Evolutionary conservation across 1,140 invertebrate genomes (phyloP), one percentile per base, ranked within the genome.

Genomic region (Schlechtendalia chinensis): DNA sequence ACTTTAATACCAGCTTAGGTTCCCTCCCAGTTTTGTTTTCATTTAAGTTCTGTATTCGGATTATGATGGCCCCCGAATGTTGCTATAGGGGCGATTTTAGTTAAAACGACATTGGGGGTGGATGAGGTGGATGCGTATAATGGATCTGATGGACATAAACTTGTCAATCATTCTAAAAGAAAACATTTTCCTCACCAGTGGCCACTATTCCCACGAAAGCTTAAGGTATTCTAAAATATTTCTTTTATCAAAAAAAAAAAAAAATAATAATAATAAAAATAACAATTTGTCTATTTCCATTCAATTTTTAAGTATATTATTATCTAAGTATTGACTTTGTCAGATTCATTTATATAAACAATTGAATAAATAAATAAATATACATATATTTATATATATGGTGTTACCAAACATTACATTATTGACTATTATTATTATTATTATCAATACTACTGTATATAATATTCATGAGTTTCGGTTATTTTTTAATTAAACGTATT

Each of bases 151-250:
- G 56, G 45, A 61, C 45, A 79, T 8, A 47, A 63, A 61, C 39
- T 79, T 79, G 75, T 79, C 75, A 79, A 79, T 79, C 75, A 79
- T 79, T 63, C 39, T 24, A 24, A 79, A 50, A 79, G 75, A 79
- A 63, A 79, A 79, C 39, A 79, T 61, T 59, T 22, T 58, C 75
- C 58, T 45, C n/a, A 8, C 58, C 54, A 79, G 17, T 63, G 58
- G 75, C 45, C 11, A 19, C 17, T 11, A 63, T 63, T 79, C 75
- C 58, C 75, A 79, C 75, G 58, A 63, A 79, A 63, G 75, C 75
- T 79, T 79, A 63, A 79, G 63, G 50, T 39, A 79, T 63, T 79
- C 8, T 79, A 14, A n/a, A n/a, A n/a, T n/a, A n/a, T n/a, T 22
- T 58, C 27, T 72, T 72, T 54, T 54, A 72, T 54, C 1, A 27